phyloP scores from a whole-genome alignment of 1,140 invertebrate species.

The Drosophila melanica region DNA sequence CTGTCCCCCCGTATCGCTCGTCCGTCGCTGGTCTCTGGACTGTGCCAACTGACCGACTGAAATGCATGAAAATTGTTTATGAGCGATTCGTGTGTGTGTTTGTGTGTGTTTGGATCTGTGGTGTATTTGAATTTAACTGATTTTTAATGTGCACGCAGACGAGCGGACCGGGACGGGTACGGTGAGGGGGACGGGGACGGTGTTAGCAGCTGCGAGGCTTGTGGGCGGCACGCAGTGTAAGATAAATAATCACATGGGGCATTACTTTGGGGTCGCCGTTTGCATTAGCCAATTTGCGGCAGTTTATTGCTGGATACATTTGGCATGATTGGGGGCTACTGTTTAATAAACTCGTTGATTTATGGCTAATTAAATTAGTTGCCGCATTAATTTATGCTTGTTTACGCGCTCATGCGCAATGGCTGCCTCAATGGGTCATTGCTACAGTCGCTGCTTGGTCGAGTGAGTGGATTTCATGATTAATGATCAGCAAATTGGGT shows the following conservation, averaged over 20 bases:
- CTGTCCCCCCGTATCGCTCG: background rate
- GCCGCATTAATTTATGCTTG: conserved; percentile 74
- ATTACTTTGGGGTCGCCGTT: conserved; percentile 63
- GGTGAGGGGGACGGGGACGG: background rate
- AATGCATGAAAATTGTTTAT: conserved; percentile 75
- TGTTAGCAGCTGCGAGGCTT: conserved; percentile 5
- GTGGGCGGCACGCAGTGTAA: conserved; percentile 60
- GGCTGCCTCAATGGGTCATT: conserved; percentile 65
- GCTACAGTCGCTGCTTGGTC: conserved; percentile 32
- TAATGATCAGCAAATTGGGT: conserved; percentile 71
- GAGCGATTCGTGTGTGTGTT: conserved; percentile 36
- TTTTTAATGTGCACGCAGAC: conserved; percentile 68
- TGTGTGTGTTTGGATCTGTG: conserved; percentile 42
- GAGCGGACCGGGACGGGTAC: background rate
- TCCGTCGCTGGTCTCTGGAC: background rate
- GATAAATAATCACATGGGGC: conserved; percentile 62
- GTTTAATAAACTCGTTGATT: conserved; percentile 82
- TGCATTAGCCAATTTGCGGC: conserved; percentile 79
- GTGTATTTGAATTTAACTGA: conserved; percentile 73
- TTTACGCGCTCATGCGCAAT: conserved; percentile 65
- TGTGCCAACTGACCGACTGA: conserved; percentile 43
- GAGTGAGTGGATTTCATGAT: conserved; percentile 60
- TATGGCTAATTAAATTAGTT: conserved; percentile 80
- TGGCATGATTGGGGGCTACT: conserved; percentile 79
- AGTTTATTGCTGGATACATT: conserved; percentile 72